phyloP scores from a whole-genome alignment of 2,888 invertebrate species.

The Acleris laterana region DNA sequence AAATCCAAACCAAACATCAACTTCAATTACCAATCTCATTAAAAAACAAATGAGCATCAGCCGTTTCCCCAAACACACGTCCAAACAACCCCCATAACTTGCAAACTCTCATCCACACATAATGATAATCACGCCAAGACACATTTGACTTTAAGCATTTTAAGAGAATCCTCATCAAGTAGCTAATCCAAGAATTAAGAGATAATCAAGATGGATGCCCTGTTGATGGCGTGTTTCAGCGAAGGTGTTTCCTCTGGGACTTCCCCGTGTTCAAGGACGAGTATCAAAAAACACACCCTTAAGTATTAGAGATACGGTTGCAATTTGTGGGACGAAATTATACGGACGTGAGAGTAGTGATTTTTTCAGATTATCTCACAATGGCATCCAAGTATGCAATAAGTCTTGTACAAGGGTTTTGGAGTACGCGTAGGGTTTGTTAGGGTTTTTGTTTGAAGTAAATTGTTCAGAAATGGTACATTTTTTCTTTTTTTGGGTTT shows the following conservation, averaged over 20 bases:
- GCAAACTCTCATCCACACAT: background rate
- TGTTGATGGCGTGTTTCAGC: conserved; percentile 15
- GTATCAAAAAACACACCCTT: background rate
- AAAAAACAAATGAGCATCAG: too few species aligned
- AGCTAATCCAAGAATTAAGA: conserved; percentile 6
- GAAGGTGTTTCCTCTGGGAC: conserved; percentile 23
- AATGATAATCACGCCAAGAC: background rate
- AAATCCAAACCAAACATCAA: too few species aligned
- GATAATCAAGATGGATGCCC: conserved; percentile 18
- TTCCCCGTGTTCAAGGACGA: background rate
- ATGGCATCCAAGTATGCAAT: conserved; percentile 22
- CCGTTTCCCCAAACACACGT: background rate
- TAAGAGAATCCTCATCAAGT: conserved; percentile 5
- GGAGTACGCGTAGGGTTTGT: background rate
- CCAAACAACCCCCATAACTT: background rate
- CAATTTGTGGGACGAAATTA: background rate
- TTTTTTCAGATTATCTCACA: conserved; percentile 32
- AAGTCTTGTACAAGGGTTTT: conserved; percentile 23
- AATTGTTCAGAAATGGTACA: too few species aligned
- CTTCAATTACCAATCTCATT: too few species aligned
- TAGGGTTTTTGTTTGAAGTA: background rate
- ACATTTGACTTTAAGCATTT: conserved; percentile 7
- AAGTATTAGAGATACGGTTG: background rate
- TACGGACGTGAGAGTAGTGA: conserved; percentile 8
- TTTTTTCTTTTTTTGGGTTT: too few species aligned